These are phyloP conservation scores for Sebastes melanostomus DNA, from an alignment of 2,797 vertebrate genomes.

Conservation along the genomic window DNA sequence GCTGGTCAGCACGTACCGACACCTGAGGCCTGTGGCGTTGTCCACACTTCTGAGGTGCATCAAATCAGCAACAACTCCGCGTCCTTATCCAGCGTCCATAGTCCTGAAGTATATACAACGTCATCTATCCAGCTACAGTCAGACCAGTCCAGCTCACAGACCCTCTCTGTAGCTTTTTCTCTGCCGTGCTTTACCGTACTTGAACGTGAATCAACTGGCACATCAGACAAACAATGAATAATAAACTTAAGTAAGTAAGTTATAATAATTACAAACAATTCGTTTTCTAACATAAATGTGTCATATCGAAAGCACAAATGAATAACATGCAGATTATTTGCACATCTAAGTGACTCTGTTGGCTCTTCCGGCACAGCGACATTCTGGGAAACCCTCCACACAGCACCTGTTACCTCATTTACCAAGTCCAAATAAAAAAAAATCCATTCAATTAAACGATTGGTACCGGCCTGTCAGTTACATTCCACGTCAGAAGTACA, in stretches of 20 bases:
- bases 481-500: background rate
- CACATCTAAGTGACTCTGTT: background rate
- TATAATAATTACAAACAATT: background rate
- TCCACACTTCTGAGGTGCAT: slow-evolving; percentile 2
- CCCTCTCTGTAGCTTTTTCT: background rate
- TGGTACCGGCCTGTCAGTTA: background rate
- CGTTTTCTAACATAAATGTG: background rate
- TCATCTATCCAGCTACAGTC: background rate
- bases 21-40: background rate
- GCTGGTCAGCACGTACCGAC: background rate
- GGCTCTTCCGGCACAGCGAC: background rate
- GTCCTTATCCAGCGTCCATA: background rate
- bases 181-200: background rate
- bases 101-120: background rate
- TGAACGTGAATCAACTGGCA: background rate
- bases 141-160: background rate
- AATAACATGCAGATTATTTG: background rate
- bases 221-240: background rate
- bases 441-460: background rate
- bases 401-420: background rate
- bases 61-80: background rate
- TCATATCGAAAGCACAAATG: background rate
- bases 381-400: background rate
- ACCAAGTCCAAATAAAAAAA: background rate
- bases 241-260: background rate